Evolutionary conservation across 2,888 invertebrate species (phyloP), one percentile per base, ranked within the genome.

Genomic region (Phalera bucephala): DNA sequence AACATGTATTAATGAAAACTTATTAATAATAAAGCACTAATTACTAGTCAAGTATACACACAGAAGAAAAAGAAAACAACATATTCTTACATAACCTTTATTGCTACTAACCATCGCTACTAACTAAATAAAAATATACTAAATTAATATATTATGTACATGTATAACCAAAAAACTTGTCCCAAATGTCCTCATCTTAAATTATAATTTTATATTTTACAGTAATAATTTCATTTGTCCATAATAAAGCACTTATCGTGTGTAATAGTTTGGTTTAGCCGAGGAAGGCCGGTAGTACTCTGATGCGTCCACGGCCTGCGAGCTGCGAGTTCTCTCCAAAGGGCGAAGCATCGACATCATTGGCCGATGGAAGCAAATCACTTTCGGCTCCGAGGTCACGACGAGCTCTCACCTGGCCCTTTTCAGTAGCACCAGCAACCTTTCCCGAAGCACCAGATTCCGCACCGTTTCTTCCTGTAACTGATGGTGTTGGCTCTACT

Each of bases 391-490:
- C 87, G 3, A 79, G 28, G 6, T 75, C 80, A 21, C 89, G 79
- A 1, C 85, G 81, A 22, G 34, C 63, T 20, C 84, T 75, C 1
- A 42, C 52, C 17, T 58, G 51, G 12, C 40, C 52, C 0, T 46
- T 52, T 1, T 80, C 68, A 84, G 75, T 65, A 57, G 64, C 79
- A 78, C 72, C 82, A 79, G 55, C 74, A 78, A 19, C 78, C 72
- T 58, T 71, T 71, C 0, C 88, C 87, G 52, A 80, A 87, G 72
- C 87, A 86, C 81, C 86, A 84, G 80, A 87, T 25, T 17, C 76
- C 79, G 59, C 78, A 81, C 41, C 79, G 67, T 68, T 73, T 74
- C 64, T 78, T 77, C 66, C 81, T 71, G 69, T 88, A 88, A 60
- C 81, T 86, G 78, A 87, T 66, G 75, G 89, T 88, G 71, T 89